Base-by-base conservation (phyloP, 2,797 vertebrate genomes). In the Crenuchus spilurus region DNA sequence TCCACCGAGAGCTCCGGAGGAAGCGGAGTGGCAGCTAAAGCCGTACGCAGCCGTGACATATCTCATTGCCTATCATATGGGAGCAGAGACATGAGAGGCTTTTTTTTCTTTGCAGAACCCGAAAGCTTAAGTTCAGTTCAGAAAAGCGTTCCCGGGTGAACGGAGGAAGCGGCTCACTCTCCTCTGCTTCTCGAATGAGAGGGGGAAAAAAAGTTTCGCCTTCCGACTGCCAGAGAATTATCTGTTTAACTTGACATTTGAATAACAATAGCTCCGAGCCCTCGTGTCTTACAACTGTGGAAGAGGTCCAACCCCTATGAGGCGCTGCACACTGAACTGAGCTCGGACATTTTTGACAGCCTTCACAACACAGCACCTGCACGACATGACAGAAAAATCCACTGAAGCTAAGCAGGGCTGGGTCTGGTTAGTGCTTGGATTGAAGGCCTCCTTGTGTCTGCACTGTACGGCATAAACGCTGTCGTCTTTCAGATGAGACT, bases 1-100 rank as follows among this genome's bases (percentile, higher is more conserved):
- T 81, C 81, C 57, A 73, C 73, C 30, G 78, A 84, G 81, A 80
- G 75, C 26, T 20, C 73, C 67, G 51, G 74, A 76, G 74, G 37
- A 31, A 62, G 70, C 75, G 82, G 75, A 77, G 57, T 70, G 72
- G 28, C 72, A 71, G 82, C 48, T 69, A 79, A 81, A 86, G 78
- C 83, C 51, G 74, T 75, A 86, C 68, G 81, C 81, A 84, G 72
- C 81, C 79, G 13, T 84, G 80, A 86, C 80, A 77, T 83, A 82
- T 85, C 70, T 74, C 62, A 80, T 86, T 83, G 78, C 70, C 78
- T 78, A 82, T 87, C 84, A 66, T 77, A 78, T 72, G 74, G 71
- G 61, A 80, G 54, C 55, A 81, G 74, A 80, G 54, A 39, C 44
- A 51, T 14, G 33, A 26, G 35, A 18, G 30, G 61, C 22, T 69